Percentiles rank a stretch among this genome's conserved stretches.
Conservation (phyloP, 1,140 invertebrate species). For the Catajapyx aquilonaris region DNA sequence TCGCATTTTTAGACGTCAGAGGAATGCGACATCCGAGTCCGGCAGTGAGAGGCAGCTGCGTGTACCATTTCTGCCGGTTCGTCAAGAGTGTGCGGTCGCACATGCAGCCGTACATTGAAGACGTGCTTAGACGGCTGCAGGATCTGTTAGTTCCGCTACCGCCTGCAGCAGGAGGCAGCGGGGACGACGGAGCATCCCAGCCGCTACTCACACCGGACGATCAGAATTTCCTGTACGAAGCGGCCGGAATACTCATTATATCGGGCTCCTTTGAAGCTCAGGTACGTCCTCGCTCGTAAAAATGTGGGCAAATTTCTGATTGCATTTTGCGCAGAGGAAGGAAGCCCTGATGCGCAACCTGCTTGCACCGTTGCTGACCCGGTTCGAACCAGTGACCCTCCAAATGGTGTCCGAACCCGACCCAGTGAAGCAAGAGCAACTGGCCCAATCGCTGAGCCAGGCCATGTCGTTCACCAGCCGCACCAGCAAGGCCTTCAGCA, state of each 20-base stretch:
- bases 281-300: constrained; percentile 14
- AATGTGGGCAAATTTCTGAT: not conserved
- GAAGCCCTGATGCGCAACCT: constrained; percentile 12
- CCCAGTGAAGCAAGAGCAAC: constrained; percentile 17
- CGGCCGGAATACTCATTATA: constrained; percentile 30
- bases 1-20: constrained; percentile 28
- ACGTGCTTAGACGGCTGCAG: constrained; percentile 26
- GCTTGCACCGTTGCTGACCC: constrained; percentile 12
- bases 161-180: constrained; percentile 18
- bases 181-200: too few relatives aligned
- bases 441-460: constrained; percentile 24
- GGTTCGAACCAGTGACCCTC: constrained; percentile 11
- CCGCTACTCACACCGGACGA: constrained; percentile 25
- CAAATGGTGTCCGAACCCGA: constrained; percentile 18
- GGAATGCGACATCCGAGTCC: constrained; percentile 24
- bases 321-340: constrained; percentile 8
- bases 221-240: constrained; percentile 34
- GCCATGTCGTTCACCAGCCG: constrained; percentile 31
- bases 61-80: constrained; percentile 32
- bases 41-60: constrained; percentile 26
- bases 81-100: constrained; percentile 26
- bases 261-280: constrained; percentile 21
- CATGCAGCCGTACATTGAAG: constrained; percentile 25
- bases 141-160: constrained; percentile 25
- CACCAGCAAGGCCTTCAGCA: constrained; percentile 34